Base-by-base conservation (phyloP, 2,113 vertebrate genomes). In the Thryonomys swinderianus region DNA sequence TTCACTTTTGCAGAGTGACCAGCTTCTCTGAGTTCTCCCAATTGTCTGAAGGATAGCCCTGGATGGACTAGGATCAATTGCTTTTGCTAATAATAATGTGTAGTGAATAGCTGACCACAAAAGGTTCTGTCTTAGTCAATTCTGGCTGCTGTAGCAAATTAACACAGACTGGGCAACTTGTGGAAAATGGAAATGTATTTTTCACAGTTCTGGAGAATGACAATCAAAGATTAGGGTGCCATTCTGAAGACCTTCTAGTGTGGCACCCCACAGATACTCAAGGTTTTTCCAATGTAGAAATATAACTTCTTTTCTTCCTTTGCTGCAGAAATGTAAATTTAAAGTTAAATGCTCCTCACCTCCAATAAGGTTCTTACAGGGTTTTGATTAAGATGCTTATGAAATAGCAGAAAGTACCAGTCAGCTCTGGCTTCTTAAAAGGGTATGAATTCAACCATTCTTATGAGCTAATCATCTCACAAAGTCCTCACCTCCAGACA, bases 71-170 rank as follows among this genome's bases (percentile, higher is more conserved):
- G 32, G 94, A 67, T 48, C 83, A 48, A 85, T 57, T 42, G 45
- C n/a, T 66, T 87, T 55, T 74, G 62, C n/a, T 80, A 89, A 91
- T 86, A 76, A 89, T 89, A 62, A 94, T 51, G 30, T 48, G 85
- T 21, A 34, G 20, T 30, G 8, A 40, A 21, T 80, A 91, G 55
- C n/a, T 85, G 64, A 85, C 55, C 59, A 73, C 3, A 93, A 57
- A 93, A 87, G 23, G 3, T 4, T 53, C 25, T 71, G 1, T 61
- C 57, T 88, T 48, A 27, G 37, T 85, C 30, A 69, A 21, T 51
- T 51, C 10, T 48, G 25, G 16, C 11, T 59, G 17, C 7, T 86
- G 42, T 1, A 74, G 67, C 16, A 86, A 86, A 64, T 80, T 30
- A 27, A 18, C 5, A 80, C 40, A 55, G 27, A 45, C 4, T 23